These are phyloP conservation scores for Aphelenchoides fujianensis DNA, from an alignment of 1,140 invertebrate species.

Conservation along the genomic window DNA sequence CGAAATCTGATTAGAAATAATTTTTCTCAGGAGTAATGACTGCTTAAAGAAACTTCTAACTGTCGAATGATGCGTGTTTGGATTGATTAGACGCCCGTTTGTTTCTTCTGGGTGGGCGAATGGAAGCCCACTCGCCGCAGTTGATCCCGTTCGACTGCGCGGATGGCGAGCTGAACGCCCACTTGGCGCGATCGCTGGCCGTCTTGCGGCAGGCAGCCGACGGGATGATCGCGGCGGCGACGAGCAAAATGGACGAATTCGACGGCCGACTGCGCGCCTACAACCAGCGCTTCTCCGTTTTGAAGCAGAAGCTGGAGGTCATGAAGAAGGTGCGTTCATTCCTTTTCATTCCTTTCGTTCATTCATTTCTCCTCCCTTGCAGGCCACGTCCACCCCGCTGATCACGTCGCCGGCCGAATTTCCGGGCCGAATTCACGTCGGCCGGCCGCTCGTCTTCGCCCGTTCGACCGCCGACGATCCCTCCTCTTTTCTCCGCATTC, in stretches of 20 bases:
- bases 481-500: neutral
- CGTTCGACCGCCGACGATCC: too few relatives aligned
- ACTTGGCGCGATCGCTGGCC: neutral
- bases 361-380: too few relatives aligned
- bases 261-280: neutral
- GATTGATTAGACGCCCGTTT: too few relatives aligned
- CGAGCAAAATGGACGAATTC: neutral
- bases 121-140: neutral
- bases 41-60: too few relatives aligned
- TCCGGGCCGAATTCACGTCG: constrained; percentile 3
- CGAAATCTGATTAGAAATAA: too few relatives aligned
- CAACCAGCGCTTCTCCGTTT: neutral
- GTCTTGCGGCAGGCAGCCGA: neutral
- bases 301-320: neutral
- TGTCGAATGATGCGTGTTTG: too few relatives aligned
- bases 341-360: too few relatives aligned
- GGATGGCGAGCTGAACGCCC: neutral
- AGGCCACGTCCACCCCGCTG: too few relatives aligned
- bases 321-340: neutral
- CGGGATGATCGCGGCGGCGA: neutral
- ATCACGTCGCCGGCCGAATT: constrained; percentile 6
- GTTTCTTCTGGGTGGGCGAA: too few relatives aligned
- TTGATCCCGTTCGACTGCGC: constrained; percentile 4
- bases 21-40: too few relatives aligned
- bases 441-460: neutral